A percentile compares a stretch with the other conserved stretches of the same genome.
Evolutionary conservation across 30 jellyfish, hydroid and myxozoan genomes (phyloP).

Genomic region (Morbakka virulenta): DNA sequence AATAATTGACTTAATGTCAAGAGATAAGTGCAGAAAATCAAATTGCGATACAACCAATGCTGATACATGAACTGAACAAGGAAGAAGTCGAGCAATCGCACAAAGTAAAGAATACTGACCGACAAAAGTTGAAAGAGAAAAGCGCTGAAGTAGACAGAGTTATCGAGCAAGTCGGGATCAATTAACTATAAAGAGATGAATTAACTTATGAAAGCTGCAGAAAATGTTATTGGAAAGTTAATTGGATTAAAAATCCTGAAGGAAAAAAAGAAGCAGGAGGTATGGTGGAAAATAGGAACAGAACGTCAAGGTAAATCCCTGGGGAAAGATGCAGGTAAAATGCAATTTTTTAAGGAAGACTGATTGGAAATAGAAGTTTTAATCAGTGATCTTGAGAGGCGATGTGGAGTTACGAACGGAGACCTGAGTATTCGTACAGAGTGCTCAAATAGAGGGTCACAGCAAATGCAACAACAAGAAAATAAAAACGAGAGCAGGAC

Average conservation of each 20-base stretch:
- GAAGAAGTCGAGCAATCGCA: neutral
- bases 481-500: too few relatives aligned
- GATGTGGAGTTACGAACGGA: too few relatives aligned
- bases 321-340: too few relatives aligned
- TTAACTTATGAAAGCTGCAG: constrained; percentile 6
- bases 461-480: too few relatives aligned
- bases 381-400: too few relatives aligned
- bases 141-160: constrained; percentile 1
- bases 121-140: constrained; percentile 9
- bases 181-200: constrained; percentile 2
- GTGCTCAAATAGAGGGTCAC: too few relatives aligned
- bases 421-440: too few relatives aligned
- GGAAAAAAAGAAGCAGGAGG: neutral
- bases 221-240: neutral
- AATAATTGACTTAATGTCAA: neutral
- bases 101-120: constrained; percentile 13
- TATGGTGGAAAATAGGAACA: too few relatives aligned
- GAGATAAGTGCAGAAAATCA: neutral
- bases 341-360: too few relatives aligned
- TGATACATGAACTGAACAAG: constrained; percentile 2
- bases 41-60: too few relatives aligned
- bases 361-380: too few relatives aligned
- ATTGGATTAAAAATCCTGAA: neutral
- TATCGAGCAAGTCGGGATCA: neutral
- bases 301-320: too few relatives aligned